Base-by-base conservation (phyloP, 2,797 vertebrate genomes). In the Buceros bicornis region DNA sequence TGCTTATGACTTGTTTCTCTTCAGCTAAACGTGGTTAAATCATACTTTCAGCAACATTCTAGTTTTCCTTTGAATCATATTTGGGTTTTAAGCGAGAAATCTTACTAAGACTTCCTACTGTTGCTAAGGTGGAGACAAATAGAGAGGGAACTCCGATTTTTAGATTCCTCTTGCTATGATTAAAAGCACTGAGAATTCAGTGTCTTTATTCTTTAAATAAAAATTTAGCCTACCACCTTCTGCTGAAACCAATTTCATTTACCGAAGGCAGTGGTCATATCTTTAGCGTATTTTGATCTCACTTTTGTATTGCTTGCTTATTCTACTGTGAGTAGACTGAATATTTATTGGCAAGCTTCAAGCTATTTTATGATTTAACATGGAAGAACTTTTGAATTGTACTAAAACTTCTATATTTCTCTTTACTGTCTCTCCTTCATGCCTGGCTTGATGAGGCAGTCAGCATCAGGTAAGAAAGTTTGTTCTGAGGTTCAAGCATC, bases 381-480 rank as follows among this genome's bases (percentile, higher is more conserved):
- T 62, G 71, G 28, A 93, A 83, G 11, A 61, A 80, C n/a, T 71
- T 88, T n/a, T 80, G 29, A 84, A 69, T 76, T 95, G 78, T 94
- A 70, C 65, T 96, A 93, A 94, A 95, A 85, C 73, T 95, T 98
- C 92, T 98, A 73, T 97, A 97, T 98, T 95, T 97, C 92, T 98
- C 69, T 98, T 98, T 97, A 97, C 96, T 98, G 86, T 98, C 56
- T 99, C 97, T 98, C 97, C 97, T 95, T 98, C 98, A 99, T 98
- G 99, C 99, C 98, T 99, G 98, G 97, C 98, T 98, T 97, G 97
- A 97, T 97, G 97, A 98, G 98, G 98, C 98, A 99, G 98, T 97
- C 98, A 61, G 90, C 97, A 95, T 79, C 98, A 99, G 99, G 99
- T 99, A 98, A 99, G 99, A 97, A 91, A 87, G 85, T 56, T 90